Conservation (phyloP, 2,797 vertebrate species). For the Zenarchopterus dispar region DNA sequence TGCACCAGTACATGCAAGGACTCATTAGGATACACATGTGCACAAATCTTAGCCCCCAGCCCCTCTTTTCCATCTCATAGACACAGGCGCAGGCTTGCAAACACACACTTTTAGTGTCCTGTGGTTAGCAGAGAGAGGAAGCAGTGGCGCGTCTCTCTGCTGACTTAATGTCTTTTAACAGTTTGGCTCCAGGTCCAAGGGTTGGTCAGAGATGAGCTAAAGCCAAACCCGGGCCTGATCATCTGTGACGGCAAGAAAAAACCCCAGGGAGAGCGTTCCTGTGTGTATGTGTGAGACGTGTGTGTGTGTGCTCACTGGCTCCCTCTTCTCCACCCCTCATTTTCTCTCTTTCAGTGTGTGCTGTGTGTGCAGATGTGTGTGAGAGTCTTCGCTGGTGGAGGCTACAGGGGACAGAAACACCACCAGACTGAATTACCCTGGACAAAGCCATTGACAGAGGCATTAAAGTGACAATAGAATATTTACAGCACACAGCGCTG, state of each 20-base stretch:
- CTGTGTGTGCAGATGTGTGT: slow-evolving; percentile 53
- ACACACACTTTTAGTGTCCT: slow-evolving; percentile 55
- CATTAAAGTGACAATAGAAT: slow-evolving; percentile 81
- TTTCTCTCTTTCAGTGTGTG: slow-evolving; percentile 67
- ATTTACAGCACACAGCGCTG: slow-evolving; percentile 73
- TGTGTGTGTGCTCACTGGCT: slow-evolving; percentile 31
- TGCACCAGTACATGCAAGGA: slow-evolving; percentile 50
- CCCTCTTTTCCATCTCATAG: slow-evolving; percentile 40
- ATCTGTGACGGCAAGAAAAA: slow-evolving; percentile 78
- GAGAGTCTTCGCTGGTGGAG: slow-evolving; percentile 44
- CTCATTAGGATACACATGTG: slow-evolving; percentile 71
- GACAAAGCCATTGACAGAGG: slow-evolving; percentile 76
- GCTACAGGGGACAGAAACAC: slow-evolving; percentile 71
- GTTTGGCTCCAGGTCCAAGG: slow-evolving; percentile 78
- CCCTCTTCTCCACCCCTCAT: slow-evolving; percentile 52
- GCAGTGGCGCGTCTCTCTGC: slow-evolving; percentile 76
- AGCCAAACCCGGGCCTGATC: slow-evolving; percentile 79
- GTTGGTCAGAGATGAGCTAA: slow-evolving; percentile 74
- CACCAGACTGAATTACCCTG: slow-evolving; percentile 63
- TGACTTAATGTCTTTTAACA: slow-evolving; percentile 84
- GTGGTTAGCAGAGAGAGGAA: slow-evolving; percentile 73
- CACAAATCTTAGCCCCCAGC: slow-evolving; percentile 50
- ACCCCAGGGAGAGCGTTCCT: slow-evolving; percentile 65
- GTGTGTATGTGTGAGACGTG: slow-evolving; percentile 33
- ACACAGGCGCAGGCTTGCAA: slow-evolving; percentile 14